phyloP scores from a whole-genome alignment of 2,888 invertebrate species.

The Venusia cambrica region DNA sequence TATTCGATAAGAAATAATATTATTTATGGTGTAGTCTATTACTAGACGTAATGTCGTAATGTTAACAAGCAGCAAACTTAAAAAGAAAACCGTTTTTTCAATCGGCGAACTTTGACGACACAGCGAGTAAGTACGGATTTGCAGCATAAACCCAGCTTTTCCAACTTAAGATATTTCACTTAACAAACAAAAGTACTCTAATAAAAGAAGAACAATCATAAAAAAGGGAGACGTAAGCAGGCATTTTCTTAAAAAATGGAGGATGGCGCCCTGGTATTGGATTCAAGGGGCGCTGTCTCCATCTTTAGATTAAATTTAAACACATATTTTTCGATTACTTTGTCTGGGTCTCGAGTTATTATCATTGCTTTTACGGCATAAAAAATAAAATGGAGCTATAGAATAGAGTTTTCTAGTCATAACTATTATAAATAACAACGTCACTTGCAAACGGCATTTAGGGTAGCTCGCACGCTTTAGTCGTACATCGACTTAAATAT shows the following conservation, averaged over 20 bases:
- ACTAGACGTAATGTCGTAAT: too few relatives aligned
- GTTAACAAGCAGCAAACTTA: too few relatives aligned
- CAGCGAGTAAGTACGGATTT: slow-evolving; percentile 74
- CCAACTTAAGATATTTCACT: slow-evolving; percentile 76
- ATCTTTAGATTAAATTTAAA: slow-evolving; percentile 25
- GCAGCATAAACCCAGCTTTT: slow-evolving; percentile 66
- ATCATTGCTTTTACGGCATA: slow-evolving; percentile 7
- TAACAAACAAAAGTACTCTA: slow-evolving; percentile 78
- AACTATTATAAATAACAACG: too few relatives aligned
- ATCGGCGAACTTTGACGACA: slow-evolving; percentile 70
- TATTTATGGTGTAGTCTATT: too few relatives aligned
- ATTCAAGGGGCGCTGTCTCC: slow-evolving; percentile 20
- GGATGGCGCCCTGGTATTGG: slow-evolving; percentile 29
- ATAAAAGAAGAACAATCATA: slow-evolving; percentile 80
- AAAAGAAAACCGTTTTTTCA: slow-evolving; percentile 65
- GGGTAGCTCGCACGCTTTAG: too few relatives aligned
- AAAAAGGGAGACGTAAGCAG: slow-evolving; percentile 67
- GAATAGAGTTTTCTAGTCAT: too few relatives aligned
- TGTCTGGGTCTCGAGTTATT: slow-evolving; percentile 4
- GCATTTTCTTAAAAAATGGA: slow-evolving; percentile 51
- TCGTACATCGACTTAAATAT: too few relatives aligned
- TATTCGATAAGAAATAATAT: too few relatives aligned
- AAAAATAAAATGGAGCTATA: too few relatives aligned
- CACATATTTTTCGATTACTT: slow-evolving; percentile 20
- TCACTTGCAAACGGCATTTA: too few relatives aligned